Evolutionary conservation across 1,140 invertebrate genomes (phyloP), one percentile per base, ranked within the genome.

Genomic region (Anastrepha obliqua): DNA sequence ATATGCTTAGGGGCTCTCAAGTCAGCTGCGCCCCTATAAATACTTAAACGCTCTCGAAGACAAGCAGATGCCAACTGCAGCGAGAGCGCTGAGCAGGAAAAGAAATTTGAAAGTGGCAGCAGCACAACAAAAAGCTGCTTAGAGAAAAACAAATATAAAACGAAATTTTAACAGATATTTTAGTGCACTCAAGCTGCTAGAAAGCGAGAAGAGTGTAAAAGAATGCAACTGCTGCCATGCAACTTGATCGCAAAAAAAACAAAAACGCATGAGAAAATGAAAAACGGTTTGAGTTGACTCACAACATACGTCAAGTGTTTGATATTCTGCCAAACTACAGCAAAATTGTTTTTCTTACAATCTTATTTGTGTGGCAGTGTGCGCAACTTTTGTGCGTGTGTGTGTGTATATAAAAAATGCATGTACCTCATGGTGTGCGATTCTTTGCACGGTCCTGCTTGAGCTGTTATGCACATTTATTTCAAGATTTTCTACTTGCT

Each of bases 291-390:
- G 67, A 74, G 74, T 81, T 81, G 74, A 81, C 74, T 81, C n/a
- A 55, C 44, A 81, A 81, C 74, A 81, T 81, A 81, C 74, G 74
- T 81, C 74, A 81, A 81, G 74, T 81, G 74, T 81, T 81, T 81
- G 74, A 81, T 81, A 81, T 81, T 81, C 74, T 81, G 74, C 74
- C 74, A 81, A 81, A 81, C 74, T 81, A 42, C 74, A 81, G 74
- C n/a, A 81, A 81, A 81, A 81, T 81, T 81, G 74, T 81, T 81
- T 81, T 81, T 81, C 74, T 9, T 55, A 20, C 74, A 11, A 55
- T 81, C 47, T 8, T 20, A 81, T 81, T 78, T 55, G 17, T 78
- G 74, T 29, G 47, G 9, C 42, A 13, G 60, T 62, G 13, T 62
- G 60, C 7, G 29, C 7, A 39, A 29, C 0, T 29, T 29, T 29